phyloP scores from a whole-genome alignment of 1,140 invertebrate genomes.

The Lasioglossum albipes region DNA sequence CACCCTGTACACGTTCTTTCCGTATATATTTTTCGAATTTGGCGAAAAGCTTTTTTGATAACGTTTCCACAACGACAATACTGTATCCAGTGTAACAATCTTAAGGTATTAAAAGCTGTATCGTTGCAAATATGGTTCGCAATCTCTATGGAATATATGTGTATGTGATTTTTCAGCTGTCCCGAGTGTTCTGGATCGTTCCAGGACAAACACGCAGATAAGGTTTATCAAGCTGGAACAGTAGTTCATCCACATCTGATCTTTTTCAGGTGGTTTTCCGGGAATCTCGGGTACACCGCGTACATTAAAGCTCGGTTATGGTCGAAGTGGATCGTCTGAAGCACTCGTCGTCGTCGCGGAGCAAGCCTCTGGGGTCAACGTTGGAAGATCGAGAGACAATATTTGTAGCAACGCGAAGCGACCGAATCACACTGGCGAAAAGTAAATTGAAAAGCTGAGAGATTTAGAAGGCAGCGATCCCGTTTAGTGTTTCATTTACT shows the following conservation, averaged over 20 bases:
- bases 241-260: slow-evolving; percentile 59
- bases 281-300: slow-evolving; percentile 50
- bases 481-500: not conserved
- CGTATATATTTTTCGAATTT: not conserved
- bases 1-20: not conserved
- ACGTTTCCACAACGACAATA: not conserved
- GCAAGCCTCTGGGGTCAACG: not conserved
- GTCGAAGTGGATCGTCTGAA: too few relatives aligned
- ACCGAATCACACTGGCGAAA: not conserved
- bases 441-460: slow-evolving; percentile 8
- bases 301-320: slow-evolving; percentile 65
- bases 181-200: not conserved
- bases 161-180: not conserved
- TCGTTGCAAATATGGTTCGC: not conserved
- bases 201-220: too few relatives aligned
- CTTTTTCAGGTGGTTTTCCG: slow-evolving; percentile 68
- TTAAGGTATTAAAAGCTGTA: not conserved
- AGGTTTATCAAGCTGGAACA: slow-evolving; percentile 32
- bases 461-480: not conserved
- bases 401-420: not conserved
- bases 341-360: slow-evolving; percentile 28
- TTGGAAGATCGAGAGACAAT: not conserved
- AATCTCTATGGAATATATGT: not conserved
- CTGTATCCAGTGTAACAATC: not conserved
- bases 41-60: not conserved